Base-by-base conservation (phyloP, 1,140 invertebrate genomes). In the Drosophila truncata region DNA sequence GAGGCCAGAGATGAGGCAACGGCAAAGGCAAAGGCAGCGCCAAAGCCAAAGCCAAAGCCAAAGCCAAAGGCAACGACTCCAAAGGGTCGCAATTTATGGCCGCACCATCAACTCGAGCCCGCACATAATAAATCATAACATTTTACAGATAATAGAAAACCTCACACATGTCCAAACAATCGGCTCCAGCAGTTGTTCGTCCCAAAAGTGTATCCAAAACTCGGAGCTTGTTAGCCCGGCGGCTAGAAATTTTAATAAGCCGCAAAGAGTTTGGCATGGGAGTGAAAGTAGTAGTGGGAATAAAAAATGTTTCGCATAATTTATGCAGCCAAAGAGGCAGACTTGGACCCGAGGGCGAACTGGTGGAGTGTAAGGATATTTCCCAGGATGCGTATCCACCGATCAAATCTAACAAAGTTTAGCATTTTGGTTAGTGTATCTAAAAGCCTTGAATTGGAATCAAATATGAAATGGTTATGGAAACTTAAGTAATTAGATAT, bases 101-200 rank as follows among this genome's bases (percentile, higher is more conserved):
- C 67, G 35, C 65, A 77, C 77, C 80, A 88, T 74, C 79, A 88
- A 84, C 84, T 87, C 80, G 84, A 87, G 70, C 80, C 80, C 84
- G 80, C 84, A 88, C 81, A 78, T 84, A 87, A 87, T 87, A 87
- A 87, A 87, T 87, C 84, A 87, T 88, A 88, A 87, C 77, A 84
- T 84, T 88, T 83, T 80, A 64, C 72, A 84, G 84, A 87, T 87
- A 87, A 87, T 88, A 84, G 80, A 87, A 88, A 87, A 76, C 72
- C 84, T 74, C 66, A 79, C 74, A 78, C 65, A 78, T 78, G 58
- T 77, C 64, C 75, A 50, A 54, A 39, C 41, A 69, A 61, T 52
- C 49, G 61, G 52, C 42, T 77, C 54, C 27, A 35, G n/a, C 27
- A 31, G 33, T 42, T 31, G 33, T 50, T 52, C 23, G 16, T 35